Conservation (phyloP, 1,140 invertebrate genomes). For the Monochamus saltuarius region DNA sequence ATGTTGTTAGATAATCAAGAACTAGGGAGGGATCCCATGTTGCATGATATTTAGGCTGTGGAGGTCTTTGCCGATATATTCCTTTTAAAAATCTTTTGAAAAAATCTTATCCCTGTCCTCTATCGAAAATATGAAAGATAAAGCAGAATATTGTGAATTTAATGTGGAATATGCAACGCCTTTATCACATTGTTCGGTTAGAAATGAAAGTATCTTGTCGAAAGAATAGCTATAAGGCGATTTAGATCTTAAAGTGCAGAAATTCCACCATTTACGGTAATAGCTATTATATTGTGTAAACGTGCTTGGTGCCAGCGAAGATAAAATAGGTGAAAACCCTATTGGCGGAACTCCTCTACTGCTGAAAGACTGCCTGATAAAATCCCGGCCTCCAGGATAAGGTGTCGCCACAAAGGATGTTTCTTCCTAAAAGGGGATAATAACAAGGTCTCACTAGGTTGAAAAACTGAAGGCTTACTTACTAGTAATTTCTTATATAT, state of each 20-base stretch:
- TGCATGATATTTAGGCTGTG: no score
- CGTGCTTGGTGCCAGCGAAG: not conserved
- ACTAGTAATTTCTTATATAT: no score
- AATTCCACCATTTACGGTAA: conserved; percentile 1
- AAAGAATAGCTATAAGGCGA: not conserved
- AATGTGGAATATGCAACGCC: not conserved
- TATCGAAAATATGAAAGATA: not conserved
- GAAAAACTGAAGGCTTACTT: no score
- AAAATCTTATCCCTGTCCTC: not conserved
- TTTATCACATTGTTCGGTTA: not conserved
- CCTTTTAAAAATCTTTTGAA: not conserved
- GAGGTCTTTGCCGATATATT: not conserved
- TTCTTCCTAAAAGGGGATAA: no score
- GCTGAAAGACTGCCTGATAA: no score
- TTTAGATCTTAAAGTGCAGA: not conserved
- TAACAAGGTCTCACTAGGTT: no score
- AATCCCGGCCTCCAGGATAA: no score
- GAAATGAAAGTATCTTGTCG: not conserved
- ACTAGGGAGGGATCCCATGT: no score
- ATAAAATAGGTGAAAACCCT: not conserved
- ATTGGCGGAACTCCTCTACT: not conserved
- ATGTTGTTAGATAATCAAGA: no score
- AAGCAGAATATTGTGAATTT: conserved; percentile 1
- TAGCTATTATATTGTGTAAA: conserved; percentile 1
- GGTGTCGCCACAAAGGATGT: not conserved